Evolutionary conservation across 2,888 invertebrate species (phyloP), one percentile per base, ranked within the genome.

Genomic region (Drosophila barbarae): DNA sequence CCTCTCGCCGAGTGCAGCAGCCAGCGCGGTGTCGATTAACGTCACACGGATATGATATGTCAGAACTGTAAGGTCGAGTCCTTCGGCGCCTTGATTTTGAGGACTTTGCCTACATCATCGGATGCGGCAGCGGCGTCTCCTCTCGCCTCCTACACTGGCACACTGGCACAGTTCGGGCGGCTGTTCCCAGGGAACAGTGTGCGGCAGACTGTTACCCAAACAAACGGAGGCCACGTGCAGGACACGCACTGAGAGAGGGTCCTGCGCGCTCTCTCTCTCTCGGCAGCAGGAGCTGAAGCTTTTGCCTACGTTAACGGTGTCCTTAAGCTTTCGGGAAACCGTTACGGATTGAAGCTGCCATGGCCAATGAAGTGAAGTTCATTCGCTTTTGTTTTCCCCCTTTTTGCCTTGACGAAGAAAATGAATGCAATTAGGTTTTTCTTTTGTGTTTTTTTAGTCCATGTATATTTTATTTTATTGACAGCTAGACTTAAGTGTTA

Each of bases 1-100:
- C 50, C 36, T 34, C 41, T 49, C 28, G 23, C 41, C 23, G 50
- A 57, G 47, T 44, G 49, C 49, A 50, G 39, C 32, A 21, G 26
- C 30, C 13, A 32, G 21, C 30, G 32, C 56, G 49, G 32, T 21
- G 49, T 15, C 78, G 70, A 84, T 82, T 72, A 75, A 84, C 84
- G 81, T 84, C 84, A 78, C 53, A 53, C 41, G 49, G 60, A 51
- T 13, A 50, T 44, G 61, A 36, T 49, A 54, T 72, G 82, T 71
- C 73, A 80, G 74, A 83, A 78, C 76, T 81, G 56, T 78, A 80
- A 80, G 80, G 80, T 84, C 82, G 77, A 82, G 81, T 82, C 81
- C 81, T 81, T 81, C 84, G 64, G 53, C 69, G 66, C 66, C 53
- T 73, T 77, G 70, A 64, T 78, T 73, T 73, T 81, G 73, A 81